phyloP scores from a whole-genome alignment of 1,140 invertebrate genomes.

The Ceratina japonica region DNA sequence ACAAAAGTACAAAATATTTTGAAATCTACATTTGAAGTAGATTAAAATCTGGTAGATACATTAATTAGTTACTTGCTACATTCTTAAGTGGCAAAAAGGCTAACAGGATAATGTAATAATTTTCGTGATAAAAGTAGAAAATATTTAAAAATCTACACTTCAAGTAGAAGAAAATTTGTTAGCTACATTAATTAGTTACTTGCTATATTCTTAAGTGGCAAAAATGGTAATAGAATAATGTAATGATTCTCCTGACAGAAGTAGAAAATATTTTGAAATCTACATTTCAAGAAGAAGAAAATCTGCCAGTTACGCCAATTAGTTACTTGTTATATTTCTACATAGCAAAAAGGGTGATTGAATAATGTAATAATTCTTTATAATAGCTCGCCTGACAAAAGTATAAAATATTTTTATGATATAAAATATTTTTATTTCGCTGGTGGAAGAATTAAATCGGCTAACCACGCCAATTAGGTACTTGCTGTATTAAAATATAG shows the following conservation, averaged over 20 bases:
- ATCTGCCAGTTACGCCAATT: too few relatives aligned
- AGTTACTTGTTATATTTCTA: background rate
- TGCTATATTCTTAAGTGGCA: background rate
- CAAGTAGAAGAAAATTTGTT: too few relatives aligned
- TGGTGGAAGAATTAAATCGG: too few relatives aligned
- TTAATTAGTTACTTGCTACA: background rate
- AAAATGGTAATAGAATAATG: too few relatives aligned
- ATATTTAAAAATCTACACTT: background rate
- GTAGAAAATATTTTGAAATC: background rate
- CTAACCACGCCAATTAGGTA: too few relatives aligned
- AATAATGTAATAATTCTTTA: too few relatives aligned
- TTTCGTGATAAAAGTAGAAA: background rate
- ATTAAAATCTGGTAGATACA: too few relatives aligned
- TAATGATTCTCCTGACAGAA: background rate
- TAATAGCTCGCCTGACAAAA: background rate
- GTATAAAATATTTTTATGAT: background rate
- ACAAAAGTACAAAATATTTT: background rate
- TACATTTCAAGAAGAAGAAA: too few relatives aligned
- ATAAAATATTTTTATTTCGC: background rate
- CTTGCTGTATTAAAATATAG: too few relatives aligned
- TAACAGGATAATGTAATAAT: too few relatives aligned
- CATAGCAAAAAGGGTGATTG: too few relatives aligned
- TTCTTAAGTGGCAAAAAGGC: too few relatives aligned
- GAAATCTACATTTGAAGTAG: constrained; percentile 5
- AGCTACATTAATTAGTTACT: constrained; percentile 6